Evolutionary conservation across 2,888 invertebrate species (phyloP), one percentile per base, ranked within the genome.

Genomic region (Drosophila prostipennis): DNA sequence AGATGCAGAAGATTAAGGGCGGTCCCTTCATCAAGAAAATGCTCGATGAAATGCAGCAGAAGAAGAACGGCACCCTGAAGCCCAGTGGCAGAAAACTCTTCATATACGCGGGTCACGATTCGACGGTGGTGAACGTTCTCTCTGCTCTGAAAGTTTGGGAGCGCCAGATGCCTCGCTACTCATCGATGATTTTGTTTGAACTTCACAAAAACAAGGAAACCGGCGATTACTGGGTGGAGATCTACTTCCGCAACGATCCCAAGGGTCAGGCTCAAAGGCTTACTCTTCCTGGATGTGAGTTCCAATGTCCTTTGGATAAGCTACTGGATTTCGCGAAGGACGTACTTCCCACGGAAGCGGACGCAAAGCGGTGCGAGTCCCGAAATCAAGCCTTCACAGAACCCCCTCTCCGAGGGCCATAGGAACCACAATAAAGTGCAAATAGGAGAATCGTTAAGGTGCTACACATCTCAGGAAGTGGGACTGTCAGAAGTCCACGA

Each of bases 51-150:
- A 95, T 95, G 94, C 86, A 93, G 48, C 91, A 90, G n/a, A 94
- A 93, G 80, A 91, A 91, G 2, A 89, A 92, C 6, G 92, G 90
- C 10, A 92, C 86, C 3, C 70, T 94, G 3, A 89, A 90, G 43
- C 94, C 93, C 1, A 83, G 89, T 13, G 86, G 90, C 3, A 91
- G 93, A 11, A 95, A 94, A 90, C 92, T 95, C 61, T 94, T 93
- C 76, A 92, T 95, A 61, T 96, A 95, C 83, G 93, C 94, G 0
- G 96, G 95, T 0, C 96, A 96, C 86, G 96, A 96, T 89, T 94
- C 95, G 0, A 95, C 96, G 0, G 92, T 96, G 6, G 93, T 94
- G 0, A 94, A 95, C 78, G 89, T 96, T 46, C 89, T 96, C 55
- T 91, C 93, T 23, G 93, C 94, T 0, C 89, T 96, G 39, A 93